Conservation (phyloP, 2,113 vertebrate species). For the Triplophysa dalaica region DNA sequence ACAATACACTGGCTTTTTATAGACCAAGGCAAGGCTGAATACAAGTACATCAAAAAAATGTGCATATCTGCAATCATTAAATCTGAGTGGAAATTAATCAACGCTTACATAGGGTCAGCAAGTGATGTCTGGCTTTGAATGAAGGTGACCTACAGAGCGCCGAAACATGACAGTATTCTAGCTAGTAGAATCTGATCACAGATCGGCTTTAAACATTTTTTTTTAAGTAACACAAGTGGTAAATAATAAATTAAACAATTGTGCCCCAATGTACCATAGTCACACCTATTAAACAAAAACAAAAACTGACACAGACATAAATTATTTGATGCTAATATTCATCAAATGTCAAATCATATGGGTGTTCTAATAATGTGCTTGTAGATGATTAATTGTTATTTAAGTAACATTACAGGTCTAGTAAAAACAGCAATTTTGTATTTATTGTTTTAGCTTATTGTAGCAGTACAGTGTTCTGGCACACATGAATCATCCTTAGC, state of each 20-base stretch:
- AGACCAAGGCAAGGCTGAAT: slow-evolving; percentile 30
- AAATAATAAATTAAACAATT: slow-evolving; percentile 16
- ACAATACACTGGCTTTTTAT: slow-evolving; percentile 69
- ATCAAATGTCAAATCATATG: background rate
- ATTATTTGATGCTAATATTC: background rate
- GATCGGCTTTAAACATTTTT: slow-evolving; percentile 8
- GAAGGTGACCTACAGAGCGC: slow-evolving; percentile 21
- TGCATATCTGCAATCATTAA: slow-evolving; percentile 16
- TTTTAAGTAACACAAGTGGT: slow-evolving; percentile 6
- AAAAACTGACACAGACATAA: background rate
- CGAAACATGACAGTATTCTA: slow-evolving; percentile 15
- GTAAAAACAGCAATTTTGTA: background rate
- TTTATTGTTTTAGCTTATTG: background rate
- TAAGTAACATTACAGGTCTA: background rate
- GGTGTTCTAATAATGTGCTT: slow-evolving; percentile 4
- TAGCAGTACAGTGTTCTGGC: background rate
- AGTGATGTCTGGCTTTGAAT: slow-evolving; percentile 15
- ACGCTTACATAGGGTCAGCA: slow-evolving; percentile 5
- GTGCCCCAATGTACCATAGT: slow-evolving; percentile 15
- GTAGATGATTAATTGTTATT: background rate
- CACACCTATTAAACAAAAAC: background rate
- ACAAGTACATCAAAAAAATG: slow-evolving; percentile 43
- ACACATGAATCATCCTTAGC: background rate
- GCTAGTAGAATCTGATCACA: slow-evolving; percentile 14
- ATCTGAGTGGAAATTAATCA: background rate